Evolutionary conservation across 2,113 vertebrate species (phyloP).

Genomic region (Cochlearius cochlearius): DNA sequence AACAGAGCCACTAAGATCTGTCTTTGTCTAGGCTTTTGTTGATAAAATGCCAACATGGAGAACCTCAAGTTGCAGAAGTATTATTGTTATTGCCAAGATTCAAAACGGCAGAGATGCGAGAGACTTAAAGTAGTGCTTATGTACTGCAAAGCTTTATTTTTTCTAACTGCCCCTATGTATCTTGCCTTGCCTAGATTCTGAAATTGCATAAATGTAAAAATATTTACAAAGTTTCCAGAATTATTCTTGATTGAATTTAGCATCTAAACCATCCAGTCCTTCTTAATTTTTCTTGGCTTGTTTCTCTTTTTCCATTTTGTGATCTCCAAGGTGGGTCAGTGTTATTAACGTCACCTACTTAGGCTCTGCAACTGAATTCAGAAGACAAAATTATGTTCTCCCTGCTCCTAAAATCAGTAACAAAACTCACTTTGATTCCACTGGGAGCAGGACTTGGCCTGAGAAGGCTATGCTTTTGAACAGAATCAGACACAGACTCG

Average conservation of each 20-base stretch:
- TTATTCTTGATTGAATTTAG: background rate
- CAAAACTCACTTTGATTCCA: background rate
- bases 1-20: background rate
- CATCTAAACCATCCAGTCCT: background rate
- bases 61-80: background rate
- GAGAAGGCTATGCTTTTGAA: background rate
- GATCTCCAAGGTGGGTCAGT: background rate
- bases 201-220: background rate
- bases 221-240: background rate
- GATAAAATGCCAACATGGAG: background rate
- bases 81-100: background rate
- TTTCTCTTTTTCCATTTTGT: constrained; percentile 7
- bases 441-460: background rate
- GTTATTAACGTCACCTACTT: background rate
- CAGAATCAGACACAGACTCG: background rate
- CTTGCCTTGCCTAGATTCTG: background rate
- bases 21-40: background rate
- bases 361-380: background rate
- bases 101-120: background rate
- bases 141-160: background rate
- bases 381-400: background rate
- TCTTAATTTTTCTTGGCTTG: constrained; percentile 16
- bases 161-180: background rate
- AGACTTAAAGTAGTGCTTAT: background rate
- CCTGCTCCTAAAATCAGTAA: background rate